Evolutionary conservation across 2,888 invertebrate species (phyloP).

Genomic region (Drosophila algonquin): DNA sequence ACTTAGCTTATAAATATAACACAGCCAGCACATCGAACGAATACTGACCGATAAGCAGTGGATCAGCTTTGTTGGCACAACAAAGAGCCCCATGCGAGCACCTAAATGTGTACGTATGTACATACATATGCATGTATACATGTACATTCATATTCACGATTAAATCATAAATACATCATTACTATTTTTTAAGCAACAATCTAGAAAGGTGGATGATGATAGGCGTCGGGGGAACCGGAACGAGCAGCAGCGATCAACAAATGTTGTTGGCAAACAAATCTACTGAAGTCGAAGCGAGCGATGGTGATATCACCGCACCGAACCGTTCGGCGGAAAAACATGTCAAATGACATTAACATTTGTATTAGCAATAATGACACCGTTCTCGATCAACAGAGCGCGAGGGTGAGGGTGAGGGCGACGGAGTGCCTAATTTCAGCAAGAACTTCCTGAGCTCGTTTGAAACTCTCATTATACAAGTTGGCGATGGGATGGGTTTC

Average conservation of each 20-base stretch:
- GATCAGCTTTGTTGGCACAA: slow-evolving; percentile 10
- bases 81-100: slow-evolving; percentile 11
- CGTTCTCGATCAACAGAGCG: slow-evolving; percentile 27
- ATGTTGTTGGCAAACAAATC: slow-evolving; percentile 54
- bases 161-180: not conserved
- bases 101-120: not conserved
- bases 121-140: too few relatives aligned
- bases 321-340: slow-evolving; percentile 62
- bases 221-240: not conserved
- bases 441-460: not conserved
- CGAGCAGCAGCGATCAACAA: slow-evolving; percentile 19
- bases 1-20: slow-evolving; percentile 36
- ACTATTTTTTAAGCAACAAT: slow-evolving; percentile 32
- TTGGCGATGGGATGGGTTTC: not conserved
- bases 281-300: slow-evolving; percentile 24
- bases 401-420: slow-evolving; percentile 10
- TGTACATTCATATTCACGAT: not conserved
- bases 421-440: slow-evolving; percentile 2
- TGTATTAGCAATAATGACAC: slow-evolving; percentile 64
- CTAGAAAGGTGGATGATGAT: slow-evolving; percentile 8
- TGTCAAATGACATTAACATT: slow-evolving; percentile 66
- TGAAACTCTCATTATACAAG: not conserved
- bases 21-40: not conserved
- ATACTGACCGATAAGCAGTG: slow-evolving; percentile 46
- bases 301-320: slow-evolving; percentile 60